phyloP scores from a whole-genome alignment of 2,797 vertebrate genomes.

The Pseudomugil gertrudae region DNA sequence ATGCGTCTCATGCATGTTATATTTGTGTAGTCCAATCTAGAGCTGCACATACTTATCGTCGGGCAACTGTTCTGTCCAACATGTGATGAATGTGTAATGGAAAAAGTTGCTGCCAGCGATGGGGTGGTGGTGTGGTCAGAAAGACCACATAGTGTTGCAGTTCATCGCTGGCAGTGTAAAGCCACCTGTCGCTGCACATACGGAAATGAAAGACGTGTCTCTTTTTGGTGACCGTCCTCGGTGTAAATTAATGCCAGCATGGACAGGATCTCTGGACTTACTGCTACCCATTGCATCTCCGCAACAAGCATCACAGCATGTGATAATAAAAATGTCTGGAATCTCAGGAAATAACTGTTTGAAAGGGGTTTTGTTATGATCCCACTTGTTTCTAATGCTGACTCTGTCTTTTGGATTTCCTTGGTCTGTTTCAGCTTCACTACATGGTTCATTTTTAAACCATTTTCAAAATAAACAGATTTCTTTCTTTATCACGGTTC shows the following conservation, averaged over 20 bases:
- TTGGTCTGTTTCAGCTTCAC: neutral
- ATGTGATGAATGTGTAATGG: constrained; percentile 25
- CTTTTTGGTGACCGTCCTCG: constrained; percentile 15
- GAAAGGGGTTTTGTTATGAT: neutral
- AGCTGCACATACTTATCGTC: constrained; percentile 5
- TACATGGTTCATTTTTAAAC: neutral
- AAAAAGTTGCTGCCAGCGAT: constrained; percentile 43
- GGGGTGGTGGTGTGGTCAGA: constrained; percentile 1
- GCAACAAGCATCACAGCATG: neutral
- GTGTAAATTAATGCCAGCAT: neutral
- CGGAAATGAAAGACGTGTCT: constrained; percentile 17
- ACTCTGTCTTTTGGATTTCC: neutral
- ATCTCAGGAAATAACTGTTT: neutral
- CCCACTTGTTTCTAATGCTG: neutral
- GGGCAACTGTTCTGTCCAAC: constrained; percentile 4
- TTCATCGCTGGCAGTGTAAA: constrained; percentile 6
- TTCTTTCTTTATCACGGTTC: neutral
- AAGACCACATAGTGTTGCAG: neutral
- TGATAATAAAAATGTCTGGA: neutral
- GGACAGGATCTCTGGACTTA: neutral
- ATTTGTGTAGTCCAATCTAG: constrained; percentile 15
- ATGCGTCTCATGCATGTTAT: neutral
- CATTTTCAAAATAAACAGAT: too few relatives aligned
- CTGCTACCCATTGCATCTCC: neutral
- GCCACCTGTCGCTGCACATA: constrained; percentile 35